Conservation (phyloP, 2,797 vertebrate species). For the Pseudochirops corinnae region DNA sequence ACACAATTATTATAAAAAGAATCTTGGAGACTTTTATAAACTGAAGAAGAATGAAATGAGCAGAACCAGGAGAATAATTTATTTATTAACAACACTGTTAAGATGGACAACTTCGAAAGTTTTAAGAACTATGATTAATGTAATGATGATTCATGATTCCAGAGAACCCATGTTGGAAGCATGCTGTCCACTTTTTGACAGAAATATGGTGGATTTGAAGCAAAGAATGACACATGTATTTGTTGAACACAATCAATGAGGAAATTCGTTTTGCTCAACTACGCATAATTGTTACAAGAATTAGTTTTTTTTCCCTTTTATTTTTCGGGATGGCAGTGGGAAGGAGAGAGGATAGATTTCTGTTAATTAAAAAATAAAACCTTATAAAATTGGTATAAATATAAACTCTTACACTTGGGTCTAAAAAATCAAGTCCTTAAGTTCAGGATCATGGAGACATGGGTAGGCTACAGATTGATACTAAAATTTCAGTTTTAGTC, state of each 20-base stretch:
- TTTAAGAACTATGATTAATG: neutral
- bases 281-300: neutral
- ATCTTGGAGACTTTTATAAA: neutral
- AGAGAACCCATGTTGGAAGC: neutral
- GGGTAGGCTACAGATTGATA: neutral
- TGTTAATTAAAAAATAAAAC: neutral
- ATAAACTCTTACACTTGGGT: neutral
- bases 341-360: neutral
- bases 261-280: neutral
- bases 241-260: neutral
- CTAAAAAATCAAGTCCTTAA: neutral
- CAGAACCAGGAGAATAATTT: neutral
- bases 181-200: neutral
- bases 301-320: neutral
- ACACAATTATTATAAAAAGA: neutral
- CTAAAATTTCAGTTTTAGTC: neutral
- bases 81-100: neutral
- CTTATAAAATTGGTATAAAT: neutral
- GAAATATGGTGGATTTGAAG: neutral
- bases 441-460: neutral
- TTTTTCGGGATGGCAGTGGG: neutral
- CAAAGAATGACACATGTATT: neutral
- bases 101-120: neutral
- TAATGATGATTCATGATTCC: neutral
- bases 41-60: neutral